A percentile compares a stretch with the other conserved stretches of the same genome.
Evolutionary conservation across 2,888 invertebrate genomes (phyloP).

Genomic region (Heliconius aoede): DNA sequence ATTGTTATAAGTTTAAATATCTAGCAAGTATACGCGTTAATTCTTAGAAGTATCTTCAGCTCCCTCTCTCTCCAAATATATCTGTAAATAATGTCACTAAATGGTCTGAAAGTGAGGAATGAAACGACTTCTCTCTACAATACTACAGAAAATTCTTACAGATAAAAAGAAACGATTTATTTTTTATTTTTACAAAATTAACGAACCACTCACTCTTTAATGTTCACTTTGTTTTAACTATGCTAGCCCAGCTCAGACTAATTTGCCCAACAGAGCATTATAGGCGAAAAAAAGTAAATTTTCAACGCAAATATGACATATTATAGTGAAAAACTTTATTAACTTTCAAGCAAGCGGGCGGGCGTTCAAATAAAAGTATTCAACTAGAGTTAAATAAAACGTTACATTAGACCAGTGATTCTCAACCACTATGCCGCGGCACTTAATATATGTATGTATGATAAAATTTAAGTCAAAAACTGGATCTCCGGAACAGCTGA

Average conservation of each 20-base stretch:
- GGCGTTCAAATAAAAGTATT: constrained; percentile 40
- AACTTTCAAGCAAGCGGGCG: constrained; percentile 35
- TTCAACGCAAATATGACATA: constrained; percentile 35
- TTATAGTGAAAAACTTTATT: constrained; percentile 33
- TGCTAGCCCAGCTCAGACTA: constrained; percentile 2
- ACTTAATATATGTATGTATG: no score
- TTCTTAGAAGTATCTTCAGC: no score
- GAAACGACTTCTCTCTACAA: neutral
- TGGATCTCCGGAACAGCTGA: no score
- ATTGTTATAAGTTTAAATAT: no score
- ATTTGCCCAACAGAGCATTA: constrained; percentile 30
- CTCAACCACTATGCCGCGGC: neutral
- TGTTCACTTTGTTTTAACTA: constrained; percentile 25
- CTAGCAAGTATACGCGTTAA: no score
- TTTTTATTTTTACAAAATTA: neutral
- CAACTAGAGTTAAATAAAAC: constrained; percentile 40
- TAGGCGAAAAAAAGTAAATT: constrained; percentile 11
- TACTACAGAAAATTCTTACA: neutral
- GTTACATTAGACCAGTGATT: constrained; percentile 30
- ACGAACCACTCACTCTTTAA: constrained; percentile 1
- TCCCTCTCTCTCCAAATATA: no score
- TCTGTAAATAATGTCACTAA: neutral
- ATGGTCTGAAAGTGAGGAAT: neutral
- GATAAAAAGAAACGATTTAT: neutral
- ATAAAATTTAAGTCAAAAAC: no score